Percentiles rank a stretch among this genome's conserved stretches.
These are phyloP conservation scores for Dolichotis patagonum DNA, from an alignment of 2,113 vertebrate genomes.

Conservation along the genomic window DNA sequence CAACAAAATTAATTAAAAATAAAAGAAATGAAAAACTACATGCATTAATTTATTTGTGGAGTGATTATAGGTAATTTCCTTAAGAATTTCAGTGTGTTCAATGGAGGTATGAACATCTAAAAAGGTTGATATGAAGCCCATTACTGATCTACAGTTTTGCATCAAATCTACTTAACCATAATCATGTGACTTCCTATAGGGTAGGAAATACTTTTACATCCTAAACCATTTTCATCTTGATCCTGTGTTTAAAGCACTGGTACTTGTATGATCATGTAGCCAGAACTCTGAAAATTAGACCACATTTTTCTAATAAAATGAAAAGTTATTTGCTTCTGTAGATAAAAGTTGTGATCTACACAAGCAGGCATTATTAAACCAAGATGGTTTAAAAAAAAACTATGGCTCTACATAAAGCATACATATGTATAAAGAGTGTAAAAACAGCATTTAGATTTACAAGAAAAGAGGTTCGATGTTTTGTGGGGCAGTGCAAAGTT, in stretches of 20 bases:
- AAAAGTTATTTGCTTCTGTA: not conserved
- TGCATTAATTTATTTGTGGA: not conserved
- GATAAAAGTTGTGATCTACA: not conserved
- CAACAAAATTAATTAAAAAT: not conserved
- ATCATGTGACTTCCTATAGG: not conserved
- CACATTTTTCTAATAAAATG: not conserved
- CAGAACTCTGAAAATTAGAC: not conserved
- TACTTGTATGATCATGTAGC: not conserved
- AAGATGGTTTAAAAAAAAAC: not conserved
- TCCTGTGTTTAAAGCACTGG: not conserved
- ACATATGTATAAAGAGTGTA: not conserved
- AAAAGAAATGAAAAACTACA: not conserved
- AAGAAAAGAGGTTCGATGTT: not conserved
- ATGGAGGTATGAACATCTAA: not conserved
- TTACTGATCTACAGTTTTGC: not conserved
- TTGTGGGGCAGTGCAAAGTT: not conserved
- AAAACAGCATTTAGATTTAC: not conserved
- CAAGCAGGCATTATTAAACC: not conserved
- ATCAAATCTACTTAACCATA: not conserved
- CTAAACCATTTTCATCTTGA: not conserved
- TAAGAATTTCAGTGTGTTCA: not conserved
- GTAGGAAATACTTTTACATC: constrained; percentile 14
- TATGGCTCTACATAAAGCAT: not conserved
- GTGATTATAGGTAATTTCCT: not conserved
- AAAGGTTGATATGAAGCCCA: not conserved